These are phyloP conservation scores for rat (Rattus norvegicus) DNA, from an alignment of 2,113 vertebrate species.

Conservation along the genomic window GRCr8 NC_086019.1:164814001-164814500, in stretches of 20 bases:
- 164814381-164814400: background rate
- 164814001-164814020: background rate
- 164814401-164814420: background rate
- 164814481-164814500: background rate
- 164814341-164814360: background rate
- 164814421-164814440: background rate
- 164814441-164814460: background rate
- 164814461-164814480: background rate
- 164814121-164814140: background rate
- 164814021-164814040: background rate
- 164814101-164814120: background rate
- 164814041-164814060: background rate
- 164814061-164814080: background rate
- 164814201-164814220: background rate
- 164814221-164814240: background rate
- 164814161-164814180: background rate
- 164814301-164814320: background rate
- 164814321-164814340: background rate
- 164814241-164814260: background rate
- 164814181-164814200: background rate
- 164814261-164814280: background rate
- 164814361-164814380: background rate
- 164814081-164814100: fast-evolving
- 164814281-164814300: background rate
- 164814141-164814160: background rate